Conservation (phyloP, 1,140 invertebrate species). For the Aphidius gifuensis region DNA sequence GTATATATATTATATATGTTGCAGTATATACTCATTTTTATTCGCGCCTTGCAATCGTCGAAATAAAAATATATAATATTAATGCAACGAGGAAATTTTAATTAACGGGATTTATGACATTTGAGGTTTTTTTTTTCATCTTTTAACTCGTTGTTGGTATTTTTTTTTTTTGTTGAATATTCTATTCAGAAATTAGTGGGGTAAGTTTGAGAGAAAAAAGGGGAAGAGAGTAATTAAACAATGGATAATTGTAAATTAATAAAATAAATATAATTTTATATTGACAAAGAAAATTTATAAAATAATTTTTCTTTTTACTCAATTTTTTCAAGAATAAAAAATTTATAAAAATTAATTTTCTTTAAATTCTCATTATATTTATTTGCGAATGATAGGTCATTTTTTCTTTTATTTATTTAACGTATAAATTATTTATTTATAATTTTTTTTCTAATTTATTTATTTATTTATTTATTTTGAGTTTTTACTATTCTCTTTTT, state of each 20-base stretch:
- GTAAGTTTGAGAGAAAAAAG: neutral
- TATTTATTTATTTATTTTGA: slow-evolving; percentile 2
- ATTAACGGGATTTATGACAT: slow-evolving; percentile 37
- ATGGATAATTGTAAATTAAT: neutral
- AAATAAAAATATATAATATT: neutral
- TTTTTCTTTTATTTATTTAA: neutral
- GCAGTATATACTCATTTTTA: neutral
- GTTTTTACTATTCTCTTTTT: neutral
- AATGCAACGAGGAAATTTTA: slow-evolving; percentile 27
- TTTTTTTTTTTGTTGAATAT: slow-evolving; percentile 9
- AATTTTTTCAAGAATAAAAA: too few relatives aligned
- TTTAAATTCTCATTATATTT: too few relatives aligned
- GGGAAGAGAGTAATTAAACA: slow-evolving; percentile 8
- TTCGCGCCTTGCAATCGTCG: slow-evolving; percentile 19
- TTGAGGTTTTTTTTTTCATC: slow-evolving; percentile 17
- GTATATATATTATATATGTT: neutral
- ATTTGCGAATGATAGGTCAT: neutral
- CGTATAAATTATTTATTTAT: slow-evolving; percentile 3
- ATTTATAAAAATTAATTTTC: too few relatives aligned
- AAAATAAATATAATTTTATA: slow-evolving; percentile 12
- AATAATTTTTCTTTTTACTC: too few relatives aligned
- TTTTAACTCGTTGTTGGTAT: slow-evolving; percentile 12
- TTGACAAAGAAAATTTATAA: neutral
- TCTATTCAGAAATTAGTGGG: neutral
- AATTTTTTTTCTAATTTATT: neutral